Conservation (phyloP, 2,113 vertebrate genomes). For the Acinonyx jubatus region DNA sequence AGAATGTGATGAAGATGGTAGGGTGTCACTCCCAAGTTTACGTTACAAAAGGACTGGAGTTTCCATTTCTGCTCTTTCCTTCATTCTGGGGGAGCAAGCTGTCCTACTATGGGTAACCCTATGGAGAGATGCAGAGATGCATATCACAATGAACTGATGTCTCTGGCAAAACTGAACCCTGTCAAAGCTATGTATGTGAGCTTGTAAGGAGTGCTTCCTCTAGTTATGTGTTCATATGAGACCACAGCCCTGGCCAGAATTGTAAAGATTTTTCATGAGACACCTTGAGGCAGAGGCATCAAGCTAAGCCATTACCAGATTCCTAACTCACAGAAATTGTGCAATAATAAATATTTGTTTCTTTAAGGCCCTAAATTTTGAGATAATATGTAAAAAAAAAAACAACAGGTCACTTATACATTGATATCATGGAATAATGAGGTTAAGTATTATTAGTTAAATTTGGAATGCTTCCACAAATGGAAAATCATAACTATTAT, state of each 20-base stretch:
- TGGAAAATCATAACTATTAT: background rate
- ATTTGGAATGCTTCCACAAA: background rate
- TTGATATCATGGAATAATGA: background rate
- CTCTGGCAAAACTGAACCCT: background rate
- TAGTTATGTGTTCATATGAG: background rate
- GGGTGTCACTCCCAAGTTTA: background rate
- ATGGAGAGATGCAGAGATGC: background rate
- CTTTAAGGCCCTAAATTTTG: background rate
- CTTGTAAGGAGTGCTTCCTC: background rate
- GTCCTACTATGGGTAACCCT: background rate
- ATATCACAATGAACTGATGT: background rate
- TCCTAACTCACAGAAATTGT: background rate
- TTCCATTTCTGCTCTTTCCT: background rate
- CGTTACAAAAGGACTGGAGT: background rate
- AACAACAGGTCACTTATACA: background rate
- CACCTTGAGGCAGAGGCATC: background rate
- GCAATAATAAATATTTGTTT: background rate
- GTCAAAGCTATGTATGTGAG: background rate
- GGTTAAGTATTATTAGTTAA: background rate
- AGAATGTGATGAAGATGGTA: background rate
- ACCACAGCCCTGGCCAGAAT: background rate
- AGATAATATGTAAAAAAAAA: background rate
- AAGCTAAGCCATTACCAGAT: background rate
- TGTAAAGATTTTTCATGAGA: background rate
- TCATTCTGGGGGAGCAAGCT: background rate